Evolutionary conservation across 2,797 vertebrate genomes (phyloP), one percentile per base, ranked within the genome.

Genomic region (Pangasius sanitwongsei): DNA sequence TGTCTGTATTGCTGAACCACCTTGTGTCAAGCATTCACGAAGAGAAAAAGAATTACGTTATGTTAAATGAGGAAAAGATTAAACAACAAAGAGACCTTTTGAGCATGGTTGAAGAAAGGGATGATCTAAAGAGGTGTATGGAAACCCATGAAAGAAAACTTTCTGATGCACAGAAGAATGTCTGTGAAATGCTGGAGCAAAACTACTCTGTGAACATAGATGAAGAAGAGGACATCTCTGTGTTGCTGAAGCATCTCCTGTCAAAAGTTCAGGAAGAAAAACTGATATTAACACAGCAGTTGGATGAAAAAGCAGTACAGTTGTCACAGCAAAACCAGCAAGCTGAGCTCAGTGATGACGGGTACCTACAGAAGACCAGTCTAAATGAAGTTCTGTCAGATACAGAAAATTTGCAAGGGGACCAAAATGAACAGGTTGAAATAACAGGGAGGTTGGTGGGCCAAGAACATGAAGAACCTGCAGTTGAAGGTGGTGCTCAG

Each of bases 351-450:
- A 96, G 96, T 85, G 95, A 95, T 91, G 97, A 98, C 91, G 97
- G 94, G 89, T 13, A 67, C 89, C 89, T 97, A 88, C 87, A 98
- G 92, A 96, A 80, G 90, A 94, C 94, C 88, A 96, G 96, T 83
- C 87, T 97, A 82, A 96, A 97, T 90, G 97, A 96, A 90, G 93
- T 34, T 34, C 65, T 8, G 2, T 3, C 83, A 85, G 83, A 98
- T 91, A 95, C 95, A 7, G 97, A 96, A 90, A 94, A 92, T 0
- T 92, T 99, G 78, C 97, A 97, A 83, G 91, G 81, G 86, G 97
- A 98, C 90, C 94, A 98, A 90, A 92, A 96, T 55, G 96, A 98
- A 94, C 97, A 96, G 91, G 95, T 93, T 90, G 93, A 95, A 90
- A 65, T 94, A 4, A 92, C 93, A 87, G 93, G 93, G 83, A 94